Base-by-base conservation (phyloP, 2,888 invertebrate genomes). In the Stenolophus ochropezus region DNA sequence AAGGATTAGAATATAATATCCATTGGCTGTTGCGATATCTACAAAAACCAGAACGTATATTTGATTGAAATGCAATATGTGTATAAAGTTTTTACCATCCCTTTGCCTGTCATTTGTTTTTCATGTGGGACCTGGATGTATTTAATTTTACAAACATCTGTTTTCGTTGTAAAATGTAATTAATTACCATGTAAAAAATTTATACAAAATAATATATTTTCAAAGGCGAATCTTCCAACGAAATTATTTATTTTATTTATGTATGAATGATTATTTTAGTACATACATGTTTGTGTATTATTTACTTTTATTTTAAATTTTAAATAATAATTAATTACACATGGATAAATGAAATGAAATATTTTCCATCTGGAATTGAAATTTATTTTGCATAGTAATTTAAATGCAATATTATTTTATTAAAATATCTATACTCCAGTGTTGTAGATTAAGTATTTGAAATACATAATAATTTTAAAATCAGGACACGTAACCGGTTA, bases 51-150 rank as follows among this genome's bases (percentile, higher is more conserved):
- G 61, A 23, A 61, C 14, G 61, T 14, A 14, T 4, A 25, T 61
- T 61, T 61, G 61, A 61, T 61, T 61, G 61, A 61, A 61, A 61
- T 61, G 61, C 21, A 61, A 61, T 61, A 27, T 61, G 25, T 14
- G 61, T 61, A n/a, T 61, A 11, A 23, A 56, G 61, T 61, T 27
- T 61, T 25, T 25, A 25, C 23, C 14, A 25, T 61, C 21, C 1
- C 14, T 61, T 25, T 61, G 25, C 25, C n/a, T n/a, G 21, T 61
- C 61, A 23, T 61, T 61, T 56, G 56, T 61, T 61, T 23, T 8
- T 14, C 11, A 58, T 25, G 23, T 25, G 33, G 8, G 8, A 33
- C 33, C 33, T 8, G 1, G 33, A 33, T 8, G 33, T 33, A 42
- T 42, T 42, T 42, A 42, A n/a, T 61, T 61, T 61, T 23, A 14